Conservation (phyloP, 2,888 invertebrate genomes). For the Oscheius onirici region DNA sequence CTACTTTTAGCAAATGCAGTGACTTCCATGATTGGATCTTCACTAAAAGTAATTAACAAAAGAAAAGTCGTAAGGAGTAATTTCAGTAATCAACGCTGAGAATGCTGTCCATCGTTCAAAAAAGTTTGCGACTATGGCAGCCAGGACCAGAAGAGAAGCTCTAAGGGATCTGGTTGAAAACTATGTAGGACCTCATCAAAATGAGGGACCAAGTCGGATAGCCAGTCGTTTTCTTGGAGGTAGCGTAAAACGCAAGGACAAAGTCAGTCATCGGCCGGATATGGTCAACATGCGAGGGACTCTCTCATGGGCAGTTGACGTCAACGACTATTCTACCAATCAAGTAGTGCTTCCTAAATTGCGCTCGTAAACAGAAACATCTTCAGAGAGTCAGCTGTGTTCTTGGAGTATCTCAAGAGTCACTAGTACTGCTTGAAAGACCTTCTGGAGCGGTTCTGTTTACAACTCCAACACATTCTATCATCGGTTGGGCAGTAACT, state of each 20-base stretch:
- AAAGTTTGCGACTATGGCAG: slow-evolving; percentile 96
- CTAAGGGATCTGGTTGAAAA: slow-evolving; percentile 81
- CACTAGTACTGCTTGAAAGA: slow-evolving; percentile 87
- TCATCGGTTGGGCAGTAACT: slow-evolving; percentile 79
- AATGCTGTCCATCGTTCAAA: slow-evolving; percentile 94
- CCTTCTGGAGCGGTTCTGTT: slow-evolving; percentile 84
- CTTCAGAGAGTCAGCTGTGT: slow-evolving; percentile 44
- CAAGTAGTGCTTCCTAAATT: slow-evolving; percentile 26
- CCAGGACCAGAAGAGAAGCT: slow-evolving; percentile 91
- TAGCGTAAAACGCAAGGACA: slow-evolving; percentile 77
- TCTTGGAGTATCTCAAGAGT: slow-evolving; percentile 81
- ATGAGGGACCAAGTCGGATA: slow-evolving; percentile 68
- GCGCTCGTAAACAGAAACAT: background rate
- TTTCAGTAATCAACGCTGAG: slow-evolving; percentile 88
- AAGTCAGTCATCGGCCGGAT: slow-evolving; percentile 80
- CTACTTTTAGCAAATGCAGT: slow-evolving; percentile 87
- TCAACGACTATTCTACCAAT: slow-evolving; percentile 71
- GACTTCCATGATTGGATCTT: slow-evolving; percentile 93
- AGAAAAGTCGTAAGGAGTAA: background rate
- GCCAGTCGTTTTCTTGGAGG: slow-evolving; percentile 69
- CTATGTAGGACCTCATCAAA: slow-evolving; percentile 68
- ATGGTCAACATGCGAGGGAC: slow-evolving; percentile 72
- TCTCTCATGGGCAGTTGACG: slow-evolving; percentile 74
- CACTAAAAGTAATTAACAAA: slow-evolving; percentile 79
- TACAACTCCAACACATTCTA: slow-evolving; percentile 84